Evolutionary conservation across 2,797 vertebrate species (phyloP), one percentile per base, ranked within the genome.

Genomic region (Pampus argenteus): DNA sequence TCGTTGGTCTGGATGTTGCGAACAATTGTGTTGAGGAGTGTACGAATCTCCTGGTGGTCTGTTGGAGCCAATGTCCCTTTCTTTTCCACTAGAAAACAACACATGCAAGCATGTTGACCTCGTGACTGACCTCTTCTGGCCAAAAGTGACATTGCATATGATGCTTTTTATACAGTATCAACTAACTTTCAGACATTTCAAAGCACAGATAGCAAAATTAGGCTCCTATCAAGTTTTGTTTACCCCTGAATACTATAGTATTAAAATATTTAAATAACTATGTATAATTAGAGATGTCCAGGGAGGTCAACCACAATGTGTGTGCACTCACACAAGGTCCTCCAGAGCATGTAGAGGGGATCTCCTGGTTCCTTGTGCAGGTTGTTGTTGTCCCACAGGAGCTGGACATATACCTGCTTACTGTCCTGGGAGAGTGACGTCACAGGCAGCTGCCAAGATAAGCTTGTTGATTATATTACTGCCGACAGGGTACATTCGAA

Each of bases 301-400:
- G 4, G 6, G 25, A 23, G 8, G 15, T 62, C 11, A 25, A 2
- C 2, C 14, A 14, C 28, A 11, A 11, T 0, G 3, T 13, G 14
- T 28, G 47, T 61, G 18, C 74, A 96, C 97, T 98, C 86, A 99
- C 98, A 95, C 55, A 97, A 89, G 62, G 90, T 95, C 76, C 97
- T 97, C 97, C 97, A 99, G 45, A 94, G 95, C 57, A 95, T 92
- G 86, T 99, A 99, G 1, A 99, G 94, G 2, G 98, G 96, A 8
- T 98, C 95, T 48, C 94, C 95, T 0, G 93, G 95, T 56, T 99
- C 97, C 81, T 97, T 95, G 84, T 99, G 97, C 62, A 99, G 95
- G 82, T 99, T 99, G 79, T 96, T 95, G 79, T 99, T 99, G 93
- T 99, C 98, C 98, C 98, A 99, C 26, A 99, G 90, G 28, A 99